Conservation (phyloP, 2,113 vertebrate genomes). For the Vanacampus margaritifer region DNA sequence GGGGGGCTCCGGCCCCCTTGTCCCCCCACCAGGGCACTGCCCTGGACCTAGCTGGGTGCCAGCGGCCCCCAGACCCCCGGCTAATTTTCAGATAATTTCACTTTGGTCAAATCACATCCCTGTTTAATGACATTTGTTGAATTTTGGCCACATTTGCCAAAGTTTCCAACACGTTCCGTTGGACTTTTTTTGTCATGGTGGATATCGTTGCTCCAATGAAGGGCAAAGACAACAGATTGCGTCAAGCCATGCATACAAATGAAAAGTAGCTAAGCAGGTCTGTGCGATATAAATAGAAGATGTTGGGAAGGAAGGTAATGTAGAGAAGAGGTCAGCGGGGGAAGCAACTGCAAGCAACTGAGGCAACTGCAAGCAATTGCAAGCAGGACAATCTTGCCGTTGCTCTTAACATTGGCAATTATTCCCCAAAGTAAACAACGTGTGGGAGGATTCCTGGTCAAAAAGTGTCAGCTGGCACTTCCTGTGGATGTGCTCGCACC, state of each 20-base stretch:
- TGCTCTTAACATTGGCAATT: background rate
- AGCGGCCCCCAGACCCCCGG: no score
- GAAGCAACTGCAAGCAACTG: background rate
- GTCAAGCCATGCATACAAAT: background rate
- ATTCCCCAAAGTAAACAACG: background rate
- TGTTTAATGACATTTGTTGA: no score
- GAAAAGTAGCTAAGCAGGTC: background rate
- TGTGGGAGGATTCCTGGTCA: background rate
- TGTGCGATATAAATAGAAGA: background rate
- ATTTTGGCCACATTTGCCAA: no score
- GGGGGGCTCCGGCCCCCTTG: no score
- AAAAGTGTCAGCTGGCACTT: background rate
- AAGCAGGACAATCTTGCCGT: background rate
- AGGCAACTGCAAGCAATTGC: no score
- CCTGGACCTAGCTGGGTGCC: no score
- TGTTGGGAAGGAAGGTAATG: background rate
- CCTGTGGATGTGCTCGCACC: background rate
- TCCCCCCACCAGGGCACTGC: no score
- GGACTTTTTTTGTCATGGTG: background rate
- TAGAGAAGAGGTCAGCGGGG: background rate
- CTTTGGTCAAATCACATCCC: no score
- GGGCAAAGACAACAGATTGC: background rate
- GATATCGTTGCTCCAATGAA: background rate
- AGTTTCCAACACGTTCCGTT: no score
- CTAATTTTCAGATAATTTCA: no score